A percentile compares a stretch with the other conserved stretches of the same genome.
These are phyloP conservation scores for Orthonyx spaldingii DNA, from an alignment of 2,113 vertebrate species.

Conservation along the genomic window DNA sequence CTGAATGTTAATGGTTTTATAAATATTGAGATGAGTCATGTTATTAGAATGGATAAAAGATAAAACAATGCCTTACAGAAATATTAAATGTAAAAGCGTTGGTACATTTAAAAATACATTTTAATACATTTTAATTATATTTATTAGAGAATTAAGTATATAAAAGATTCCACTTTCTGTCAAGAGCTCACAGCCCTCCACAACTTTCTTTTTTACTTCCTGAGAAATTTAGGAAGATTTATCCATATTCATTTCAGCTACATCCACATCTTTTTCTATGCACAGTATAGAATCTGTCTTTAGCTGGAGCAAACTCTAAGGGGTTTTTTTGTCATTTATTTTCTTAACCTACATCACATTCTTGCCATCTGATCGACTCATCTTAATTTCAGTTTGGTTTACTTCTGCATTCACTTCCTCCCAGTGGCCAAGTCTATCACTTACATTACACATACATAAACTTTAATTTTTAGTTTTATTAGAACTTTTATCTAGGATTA, in stretches of 20 bases:
- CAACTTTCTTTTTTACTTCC: neutral
- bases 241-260: neutral
- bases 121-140: neutral
- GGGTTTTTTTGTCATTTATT: neutral
- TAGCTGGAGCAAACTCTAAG: neutral
- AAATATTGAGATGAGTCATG: neutral
- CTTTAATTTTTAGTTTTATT: neutral
- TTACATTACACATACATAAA: neutral
- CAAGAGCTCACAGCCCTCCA: no score
- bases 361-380: neutral
- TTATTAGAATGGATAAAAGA: neutral
- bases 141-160: neutral
- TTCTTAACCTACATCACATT: neutral
- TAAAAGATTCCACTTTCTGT: neutral
- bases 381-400: neutral
- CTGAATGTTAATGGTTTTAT: neutral
- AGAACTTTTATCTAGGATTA: neutral
- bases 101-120: neutral
- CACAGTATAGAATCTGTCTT: neutral
- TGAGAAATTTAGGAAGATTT: neutral
- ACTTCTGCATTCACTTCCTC: neutral
- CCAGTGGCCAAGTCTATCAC: neutral
- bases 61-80: neutral
- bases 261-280: neutral
- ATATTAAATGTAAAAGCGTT: neutral